Base-by-base conservation (phyloP, 2,113 vertebrate species). In the Naja naja region DNA sequence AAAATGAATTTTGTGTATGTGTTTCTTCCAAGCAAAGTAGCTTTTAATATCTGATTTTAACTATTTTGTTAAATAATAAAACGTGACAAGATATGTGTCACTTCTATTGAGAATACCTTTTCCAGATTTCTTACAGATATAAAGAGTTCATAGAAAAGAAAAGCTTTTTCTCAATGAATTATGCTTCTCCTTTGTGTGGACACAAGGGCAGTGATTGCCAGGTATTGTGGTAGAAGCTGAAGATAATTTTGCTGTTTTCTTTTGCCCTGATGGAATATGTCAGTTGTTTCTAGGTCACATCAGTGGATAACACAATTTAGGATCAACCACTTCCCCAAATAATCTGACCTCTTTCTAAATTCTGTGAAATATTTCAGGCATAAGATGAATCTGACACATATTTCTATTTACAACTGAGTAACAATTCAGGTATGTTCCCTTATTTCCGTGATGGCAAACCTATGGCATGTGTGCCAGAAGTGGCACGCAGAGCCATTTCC, bases 381-480 rank as follows among this genome's bases (percentile, higher is more conserved):
- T 81, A 81, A 43, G 20, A 3, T 81, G 74, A 43, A 81, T 43
- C 16, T 43, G 74, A 81, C 18, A 43, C n/a, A 18, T 34, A 34
- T 5, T 8, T 81, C 18, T 88, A 22, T 34, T 96, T 94, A 95
- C 89, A 94, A 90, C 43, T 43, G 93, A 94, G 93, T 85, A n/a
- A 89, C 7, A 81, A 90, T 34, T 81, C 8, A 74, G 30, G 45
- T 58, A 90, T 11, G 12, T 23, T 64, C 10, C 12, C 20, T 49
- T 30, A 49, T 49, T 49, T 49, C 47, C 8, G 47, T 49, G 47
- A 49, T 49, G 8, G 47, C 7, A 8, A 49, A 49, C 47, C 1
- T 10, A 49, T 49, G 47, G 47, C 47, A 1, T 8, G 7, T 8
- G 8, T 49, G 47, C 47, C 1, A 7, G 47, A 49, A 49, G 47